Evolutionary conservation across 2,113 vertebrate species (phyloP).

Genomic region (Copsychus sechellarum): DNA sequence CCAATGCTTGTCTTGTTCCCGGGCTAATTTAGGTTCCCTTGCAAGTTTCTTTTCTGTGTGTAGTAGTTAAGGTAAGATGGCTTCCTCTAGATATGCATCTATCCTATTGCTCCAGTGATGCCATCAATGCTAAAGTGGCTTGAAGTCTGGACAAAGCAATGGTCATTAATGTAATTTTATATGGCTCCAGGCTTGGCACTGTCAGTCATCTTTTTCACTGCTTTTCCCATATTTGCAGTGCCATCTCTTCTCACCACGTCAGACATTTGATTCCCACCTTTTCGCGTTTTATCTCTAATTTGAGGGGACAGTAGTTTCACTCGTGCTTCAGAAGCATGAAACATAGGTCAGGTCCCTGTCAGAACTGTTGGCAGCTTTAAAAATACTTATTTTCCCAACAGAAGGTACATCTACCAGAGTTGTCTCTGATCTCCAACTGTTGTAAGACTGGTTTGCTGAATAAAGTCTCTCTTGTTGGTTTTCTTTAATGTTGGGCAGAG

Average conservation of each 20-base stretch:
- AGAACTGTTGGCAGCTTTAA: neutral
- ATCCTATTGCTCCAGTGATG: neutral
- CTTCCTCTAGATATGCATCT: neutral
- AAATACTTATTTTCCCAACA: neutral
- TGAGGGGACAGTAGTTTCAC: neutral
- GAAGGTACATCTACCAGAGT: neutral
- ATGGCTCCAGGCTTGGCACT: neutral
- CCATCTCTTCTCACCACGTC: neutral
- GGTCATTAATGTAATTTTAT: neutral
- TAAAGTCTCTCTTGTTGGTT: neutral
- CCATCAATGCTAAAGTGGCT: neutral
- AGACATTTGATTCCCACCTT: neutral
- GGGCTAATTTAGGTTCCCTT: neutral
- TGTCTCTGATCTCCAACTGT: neutral
- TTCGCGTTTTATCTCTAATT: neutral
- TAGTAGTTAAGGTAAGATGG: neutral
- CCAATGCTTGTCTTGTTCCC: neutral
- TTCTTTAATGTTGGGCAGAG: neutral
- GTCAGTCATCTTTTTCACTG: neutral
- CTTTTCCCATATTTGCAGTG: neutral
- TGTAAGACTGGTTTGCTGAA: neutral
- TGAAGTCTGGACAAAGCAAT: neutral
- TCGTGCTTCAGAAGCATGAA: neutral
- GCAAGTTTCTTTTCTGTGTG: neutral
- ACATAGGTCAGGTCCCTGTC: neutral